Evolutionary conservation across 2,113 vertebrate genomes (phyloP), one percentile per base, ranked within the genome.

Genomic region (Ovibos moschatus): DNA sequence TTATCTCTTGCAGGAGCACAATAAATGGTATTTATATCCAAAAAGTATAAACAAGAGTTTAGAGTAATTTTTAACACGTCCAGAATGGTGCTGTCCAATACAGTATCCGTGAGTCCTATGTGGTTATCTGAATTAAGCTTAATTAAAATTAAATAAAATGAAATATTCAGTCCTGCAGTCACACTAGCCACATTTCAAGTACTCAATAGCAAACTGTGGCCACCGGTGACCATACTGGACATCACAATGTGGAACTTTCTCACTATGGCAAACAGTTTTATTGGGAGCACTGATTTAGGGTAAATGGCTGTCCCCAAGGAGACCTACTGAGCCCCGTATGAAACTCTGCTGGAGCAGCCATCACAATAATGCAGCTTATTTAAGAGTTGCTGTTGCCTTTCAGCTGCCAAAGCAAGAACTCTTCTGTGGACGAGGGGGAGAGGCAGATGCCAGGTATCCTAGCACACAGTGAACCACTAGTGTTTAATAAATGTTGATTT

Each of bases 81-180:
- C 83, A 40, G 36, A 94, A 91, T 86, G 51, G 40, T 45, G 10
- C 10, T 58, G 33, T 81, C 40, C 27, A 67, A 58, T n/a, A 60
- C 2, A 23, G 50, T 17, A 51, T 40, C 81, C 74, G 53, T 79
- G 36, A 76, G 64, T 71, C 45, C 33, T 55, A 58, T 4, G 21
- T 28, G 53, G 40, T 74, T 81, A 94, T 87, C 19, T 95, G 62
- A 89, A 92, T 89, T 76, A 57, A 87, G 53, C n/a, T 86, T 83
- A 78, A 30, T 43, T 50, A 96, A 89, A 96, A 94, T 85, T 28
- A 96, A 84, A 84, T 27, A 51, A 86, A 87, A 53, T 95, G 45
- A 92, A 85, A 85, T 55, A 87, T 43, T 89, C 76, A 71, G 25
- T 45, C 15, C 74, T 19, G 55, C 13, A 55, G 47, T 89, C 53